These are phyloP conservation scores for Halocaridina rubra DNA, from an alignment of 2,888 invertebrate species.

Conservation along the genomic window DNA sequence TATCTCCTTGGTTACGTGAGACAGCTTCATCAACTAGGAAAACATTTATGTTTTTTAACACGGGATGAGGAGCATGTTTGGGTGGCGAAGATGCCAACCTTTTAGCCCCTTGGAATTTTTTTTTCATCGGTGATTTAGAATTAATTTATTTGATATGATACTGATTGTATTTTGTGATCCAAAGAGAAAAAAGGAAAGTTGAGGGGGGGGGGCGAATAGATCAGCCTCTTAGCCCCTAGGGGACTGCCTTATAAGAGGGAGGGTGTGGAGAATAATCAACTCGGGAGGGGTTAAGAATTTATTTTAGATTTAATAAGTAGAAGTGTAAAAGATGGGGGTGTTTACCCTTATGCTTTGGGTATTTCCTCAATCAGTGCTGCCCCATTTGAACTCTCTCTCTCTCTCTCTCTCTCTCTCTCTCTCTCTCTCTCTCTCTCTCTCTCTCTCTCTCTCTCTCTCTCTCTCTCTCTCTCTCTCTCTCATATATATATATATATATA, in stretches of 20 bases:
- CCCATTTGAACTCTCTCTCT: background rate
- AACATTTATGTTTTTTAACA: too few relatives aligned
- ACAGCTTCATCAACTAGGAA: background rate
- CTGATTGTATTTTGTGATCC: too few relatives aligned
- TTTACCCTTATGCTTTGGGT: background rate
- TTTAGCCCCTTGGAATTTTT: background rate
- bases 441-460: background rate
- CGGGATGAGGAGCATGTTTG: background rate
- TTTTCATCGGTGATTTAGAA: background rate
- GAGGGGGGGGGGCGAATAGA: background rate
- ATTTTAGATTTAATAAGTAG: background rate
- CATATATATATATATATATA: background rate
- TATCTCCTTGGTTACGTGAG: background rate
- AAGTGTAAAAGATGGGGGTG: background rate
- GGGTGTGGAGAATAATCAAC: background rate
- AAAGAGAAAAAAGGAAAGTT: too few relatives aligned
- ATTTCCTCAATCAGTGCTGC: background rate
- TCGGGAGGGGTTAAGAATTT: too few relatives aligned
- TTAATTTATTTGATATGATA: too few relatives aligned
- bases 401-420: background rate
- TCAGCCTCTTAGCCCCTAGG: background rate
- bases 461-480: background rate
- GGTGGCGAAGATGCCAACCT: background rate
- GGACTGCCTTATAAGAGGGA: background rate
- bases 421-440: background rate